phyloP scores from a whole-genome alignment of 1,140 invertebrate genomes.

The Drosophila yakuba region DNA sequence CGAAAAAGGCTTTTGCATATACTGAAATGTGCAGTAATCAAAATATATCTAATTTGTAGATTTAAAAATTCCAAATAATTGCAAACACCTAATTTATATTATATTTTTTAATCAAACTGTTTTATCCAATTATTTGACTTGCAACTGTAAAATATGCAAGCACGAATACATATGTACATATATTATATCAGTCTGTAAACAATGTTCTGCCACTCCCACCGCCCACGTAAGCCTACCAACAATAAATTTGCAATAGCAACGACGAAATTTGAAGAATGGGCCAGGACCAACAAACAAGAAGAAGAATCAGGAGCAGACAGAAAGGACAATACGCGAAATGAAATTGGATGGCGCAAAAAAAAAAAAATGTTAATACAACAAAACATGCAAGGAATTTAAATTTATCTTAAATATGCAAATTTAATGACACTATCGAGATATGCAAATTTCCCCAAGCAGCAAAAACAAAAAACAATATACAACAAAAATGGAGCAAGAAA shows the following conservation, averaged over 20 bases:
- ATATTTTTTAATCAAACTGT: neutral
- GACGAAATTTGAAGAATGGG: conserved; percentile 65
- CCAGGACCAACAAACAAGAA: conserved; percentile 18
- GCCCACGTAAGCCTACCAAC: conserved; percentile 34
- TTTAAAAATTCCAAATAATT: too few relatives aligned
- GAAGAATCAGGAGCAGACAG: conserved; percentile 14
- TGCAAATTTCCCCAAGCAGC: conserved; percentile 56
- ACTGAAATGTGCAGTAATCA: too few relatives aligned
- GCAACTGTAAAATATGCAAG: neutral
- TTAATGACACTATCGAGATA: conserved; percentile 76
- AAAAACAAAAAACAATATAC: conserved; percentile 33
- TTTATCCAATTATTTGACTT: neutral
- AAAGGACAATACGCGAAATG: conserved; percentile 46
- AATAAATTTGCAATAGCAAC: conserved; percentile 55
- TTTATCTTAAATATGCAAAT: conserved; percentile 77
- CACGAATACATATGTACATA: neutral
- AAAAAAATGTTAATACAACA: conserved; percentile 26
- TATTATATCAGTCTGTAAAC: conserved; percentile 42
- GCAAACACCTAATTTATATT: too few relatives aligned
- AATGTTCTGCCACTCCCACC: conserved; percentile 31
- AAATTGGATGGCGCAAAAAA: conserved; percentile 31
- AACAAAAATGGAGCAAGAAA: conserved; percentile 54
- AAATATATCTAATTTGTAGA: too few relatives aligned
- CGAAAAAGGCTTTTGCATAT: too few relatives aligned
- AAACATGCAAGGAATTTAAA: conserved; percentile 75